These are phyloP conservation scores for Phalacrocorax pelagicus DNA, from an alignment of 2,113 vertebrate species.

Conservation along the genomic window DNA sequence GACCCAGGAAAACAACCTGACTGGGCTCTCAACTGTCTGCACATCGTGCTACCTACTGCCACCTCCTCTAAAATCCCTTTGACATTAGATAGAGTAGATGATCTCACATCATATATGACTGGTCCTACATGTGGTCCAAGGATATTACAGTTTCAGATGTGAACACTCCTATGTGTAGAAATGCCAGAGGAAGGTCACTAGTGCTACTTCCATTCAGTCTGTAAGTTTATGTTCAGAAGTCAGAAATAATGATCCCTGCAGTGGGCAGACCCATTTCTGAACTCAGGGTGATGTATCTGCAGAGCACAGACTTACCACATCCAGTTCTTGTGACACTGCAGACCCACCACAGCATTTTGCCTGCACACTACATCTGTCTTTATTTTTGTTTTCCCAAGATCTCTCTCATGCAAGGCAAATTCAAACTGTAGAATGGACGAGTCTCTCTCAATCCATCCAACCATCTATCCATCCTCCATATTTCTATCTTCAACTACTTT, in stretches of 20 bases:
- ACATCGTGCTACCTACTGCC: not conserved
- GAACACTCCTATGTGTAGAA: not conserved
- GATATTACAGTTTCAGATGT: not conserved
- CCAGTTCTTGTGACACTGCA: not conserved
- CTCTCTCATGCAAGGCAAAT: not conserved
- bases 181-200: not conserved
- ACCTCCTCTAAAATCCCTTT: not conserved
- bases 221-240: not conserved
- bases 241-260: not conserved
- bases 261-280: not conserved
- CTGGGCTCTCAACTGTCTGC: rapidly evolving
- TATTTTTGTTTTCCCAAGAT: not conserved
- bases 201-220: not conserved
- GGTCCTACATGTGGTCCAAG: not conserved
- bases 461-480: not conserved
- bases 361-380: not conserved
- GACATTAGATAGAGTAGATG: not conserved
- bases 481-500: not conserved
- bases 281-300: not conserved
- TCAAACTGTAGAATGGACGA: not conserved
- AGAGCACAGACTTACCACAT: not conserved
- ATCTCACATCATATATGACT: rapidly evolving
- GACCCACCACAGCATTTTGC: not conserved
- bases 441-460: not conserved
- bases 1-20: not conserved